phyloP scores from a whole-genome alignment of 2,888 invertebrate species.

The Meteorus colon region DNA sequence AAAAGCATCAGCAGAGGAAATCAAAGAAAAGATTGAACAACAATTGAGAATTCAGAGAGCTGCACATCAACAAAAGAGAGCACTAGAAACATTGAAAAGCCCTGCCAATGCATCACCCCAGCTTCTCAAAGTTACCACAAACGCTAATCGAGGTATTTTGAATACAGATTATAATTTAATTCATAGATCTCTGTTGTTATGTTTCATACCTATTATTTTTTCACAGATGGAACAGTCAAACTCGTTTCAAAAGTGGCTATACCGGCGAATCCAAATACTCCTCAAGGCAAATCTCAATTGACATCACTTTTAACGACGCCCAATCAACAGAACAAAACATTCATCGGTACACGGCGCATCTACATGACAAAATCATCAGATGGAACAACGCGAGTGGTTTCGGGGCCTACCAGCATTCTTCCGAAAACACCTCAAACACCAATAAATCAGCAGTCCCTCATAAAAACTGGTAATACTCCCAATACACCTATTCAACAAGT shows the following conservation, averaged over 20 bases:
- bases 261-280: constrained; percentile 75
- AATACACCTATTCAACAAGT: constrained; percentile 68
- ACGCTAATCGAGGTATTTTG: constrained; percentile 76
- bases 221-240: constrained; percentile 79
- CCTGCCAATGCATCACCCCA: constrained; percentile 71
- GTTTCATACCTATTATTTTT: constrained; percentile 27
- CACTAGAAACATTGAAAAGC: constrained; percentile 76
- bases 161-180: constrained; percentile 38
- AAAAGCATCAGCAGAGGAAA: constrained; percentile 82
- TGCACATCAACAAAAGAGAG: constrained; percentile 91
- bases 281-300: constrained; percentile 79
- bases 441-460: constrained; percentile 54
- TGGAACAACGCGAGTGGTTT: constrained; percentile 80
- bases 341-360: constrained; percentile 80
- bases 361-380: constrained; percentile 85
- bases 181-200: constrained; percentile 1
- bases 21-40: constrained; percentile 93
- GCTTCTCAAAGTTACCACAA: constrained; percentile 76
- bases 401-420: constrained; percentile 77
- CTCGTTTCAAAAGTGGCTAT: constrained; percentile 80
- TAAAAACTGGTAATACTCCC: constrained; percentile 48
- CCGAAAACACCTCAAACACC: constrained; percentile 72
- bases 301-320: constrained; percentile 80
- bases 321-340: constrained; percentile 79
- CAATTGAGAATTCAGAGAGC: constrained; percentile 91